Evolutionary conservation across 1,140 invertebrate species (phyloP).

Genomic region (Schlechtendalia chinensis): DNA sequence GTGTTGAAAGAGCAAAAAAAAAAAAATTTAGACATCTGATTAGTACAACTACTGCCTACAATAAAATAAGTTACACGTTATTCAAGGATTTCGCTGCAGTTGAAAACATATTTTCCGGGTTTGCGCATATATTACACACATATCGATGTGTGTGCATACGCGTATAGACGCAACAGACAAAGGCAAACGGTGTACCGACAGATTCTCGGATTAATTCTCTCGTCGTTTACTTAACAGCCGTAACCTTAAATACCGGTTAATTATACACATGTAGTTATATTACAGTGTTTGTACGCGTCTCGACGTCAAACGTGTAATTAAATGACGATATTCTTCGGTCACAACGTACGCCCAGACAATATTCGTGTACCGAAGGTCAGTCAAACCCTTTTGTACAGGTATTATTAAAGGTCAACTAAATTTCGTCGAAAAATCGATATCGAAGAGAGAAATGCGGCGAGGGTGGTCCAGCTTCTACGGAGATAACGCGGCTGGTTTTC

Average conservation of each 20-base stretch:
- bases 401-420: not conserved
- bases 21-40: too few species aligned
- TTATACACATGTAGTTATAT: not conserved
- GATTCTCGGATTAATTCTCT: not conserved
- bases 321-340: too few species aligned
- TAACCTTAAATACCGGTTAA: not conserved
- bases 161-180: not conserved
- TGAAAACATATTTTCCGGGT: too few species aligned
- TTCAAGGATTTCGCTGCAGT: too few species aligned
- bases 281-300: not conserved
- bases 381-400: too few species aligned
- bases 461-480: not conserved
- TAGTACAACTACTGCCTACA: too few species aligned
- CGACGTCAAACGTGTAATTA: conserved; percentile 12
- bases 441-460: not conserved
- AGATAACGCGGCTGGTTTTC: not conserved
- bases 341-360: too few species aligned
- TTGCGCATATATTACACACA: too few species aligned
- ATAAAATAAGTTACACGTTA: too few species aligned
- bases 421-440: conserved; percentile 10
- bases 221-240: not conserved
- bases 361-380: too few species aligned
- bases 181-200: not conserved
- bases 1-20: too few species aligned
- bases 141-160: too few species aligned